phyloP scores from a whole-genome alignment of 2,797 vertebrate species.

The Silurus aristotelis region DNA sequence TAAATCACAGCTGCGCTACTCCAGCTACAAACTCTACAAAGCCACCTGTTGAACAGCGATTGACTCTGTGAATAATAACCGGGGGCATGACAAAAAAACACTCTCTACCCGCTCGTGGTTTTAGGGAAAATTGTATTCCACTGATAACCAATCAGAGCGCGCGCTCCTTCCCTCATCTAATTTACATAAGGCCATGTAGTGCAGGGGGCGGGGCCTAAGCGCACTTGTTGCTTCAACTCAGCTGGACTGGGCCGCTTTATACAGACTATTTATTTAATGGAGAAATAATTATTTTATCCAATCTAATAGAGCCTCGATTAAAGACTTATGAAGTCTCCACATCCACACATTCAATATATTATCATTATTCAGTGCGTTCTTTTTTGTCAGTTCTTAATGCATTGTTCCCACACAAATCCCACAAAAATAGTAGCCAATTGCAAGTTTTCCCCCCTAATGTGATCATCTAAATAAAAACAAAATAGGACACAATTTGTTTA shows the following conservation, averaged over 20 bases:
- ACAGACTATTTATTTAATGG: not conserved
- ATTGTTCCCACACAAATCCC: not conserved
- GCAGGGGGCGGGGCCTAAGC: slow-evolving; percentile 57
- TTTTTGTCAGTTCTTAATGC: not conserved
- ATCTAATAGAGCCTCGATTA: not conserved
- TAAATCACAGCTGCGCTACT: slow-evolving; percentile 30
- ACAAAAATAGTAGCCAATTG: not conserved
- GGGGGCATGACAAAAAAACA: slow-evolving; percentile 56
- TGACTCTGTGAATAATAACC: slow-evolving; percentile 57
- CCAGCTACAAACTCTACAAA: slow-evolving; percentile 34
- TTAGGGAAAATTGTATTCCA: slow-evolving; percentile 61
- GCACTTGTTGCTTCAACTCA: slow-evolving; percentile 66
- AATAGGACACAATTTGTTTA: not conserved
- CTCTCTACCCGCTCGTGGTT: slow-evolving; percentile 57
- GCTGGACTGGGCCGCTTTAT: not conserved
- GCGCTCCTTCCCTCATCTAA: slow-evolving; percentile 43
- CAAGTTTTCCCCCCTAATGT: not conserved
- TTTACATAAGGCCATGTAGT: slow-evolving; percentile 70
- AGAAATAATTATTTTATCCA: not conserved
- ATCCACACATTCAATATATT: not conserved
- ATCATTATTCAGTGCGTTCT: not conserved
- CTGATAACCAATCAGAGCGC: slow-evolving; percentile 68
- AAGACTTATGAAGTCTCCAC: not conserved
- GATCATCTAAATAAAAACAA: not conserved
- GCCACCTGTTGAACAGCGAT: slow-evolving; percentile 65